A percentile compares a stretch with the other conserved stretches of the same genome.
phyloP scores from a whole-genome alignment of 2,797 vertebrate genomes.

The Poliocrania exsul region DNA sequence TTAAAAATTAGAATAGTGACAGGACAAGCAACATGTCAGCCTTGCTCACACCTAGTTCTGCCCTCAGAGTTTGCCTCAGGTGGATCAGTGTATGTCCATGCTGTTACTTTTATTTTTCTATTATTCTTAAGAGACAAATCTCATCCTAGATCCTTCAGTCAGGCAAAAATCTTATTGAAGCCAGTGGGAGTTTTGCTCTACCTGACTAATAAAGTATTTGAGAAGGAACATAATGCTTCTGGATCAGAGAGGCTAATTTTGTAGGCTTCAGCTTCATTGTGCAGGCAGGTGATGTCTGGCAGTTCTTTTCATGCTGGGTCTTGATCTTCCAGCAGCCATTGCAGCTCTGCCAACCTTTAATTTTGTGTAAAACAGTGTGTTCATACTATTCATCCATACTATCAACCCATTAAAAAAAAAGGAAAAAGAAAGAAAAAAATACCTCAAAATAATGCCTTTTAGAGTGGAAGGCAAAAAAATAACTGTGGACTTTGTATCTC shows the following conservation, averaged over 20 bases:
- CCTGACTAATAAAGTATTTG: background rate
- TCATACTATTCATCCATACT: background rate
- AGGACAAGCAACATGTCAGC: background rate
- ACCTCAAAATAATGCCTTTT: rapidly evolving
- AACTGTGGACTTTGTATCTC: background rate
- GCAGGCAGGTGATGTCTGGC: background rate
- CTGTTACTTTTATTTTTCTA: background rate
- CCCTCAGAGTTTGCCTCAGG: background rate
- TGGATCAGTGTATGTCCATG: background rate
- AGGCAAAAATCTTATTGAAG: background rate
- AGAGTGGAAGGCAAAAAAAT: background rate
- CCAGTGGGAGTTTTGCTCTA: background rate
- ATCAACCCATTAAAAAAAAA: rapidly evolving
- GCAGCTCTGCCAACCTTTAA: background rate
- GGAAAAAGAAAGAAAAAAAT: rapidly evolving
- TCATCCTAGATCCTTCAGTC: background rate
- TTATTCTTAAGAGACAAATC: background rate
- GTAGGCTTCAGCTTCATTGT: background rate
- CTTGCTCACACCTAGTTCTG: background rate
- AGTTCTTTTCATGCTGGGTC: background rate
- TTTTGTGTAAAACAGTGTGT: background rate
- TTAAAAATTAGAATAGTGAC: background rate
- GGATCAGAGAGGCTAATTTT: background rate
- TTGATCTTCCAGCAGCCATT: background rate
- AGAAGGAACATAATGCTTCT: background rate